phyloP scores from a whole-genome alignment of 1,140 invertebrate genomes.

The Helicoverpa armigera region DNA sequence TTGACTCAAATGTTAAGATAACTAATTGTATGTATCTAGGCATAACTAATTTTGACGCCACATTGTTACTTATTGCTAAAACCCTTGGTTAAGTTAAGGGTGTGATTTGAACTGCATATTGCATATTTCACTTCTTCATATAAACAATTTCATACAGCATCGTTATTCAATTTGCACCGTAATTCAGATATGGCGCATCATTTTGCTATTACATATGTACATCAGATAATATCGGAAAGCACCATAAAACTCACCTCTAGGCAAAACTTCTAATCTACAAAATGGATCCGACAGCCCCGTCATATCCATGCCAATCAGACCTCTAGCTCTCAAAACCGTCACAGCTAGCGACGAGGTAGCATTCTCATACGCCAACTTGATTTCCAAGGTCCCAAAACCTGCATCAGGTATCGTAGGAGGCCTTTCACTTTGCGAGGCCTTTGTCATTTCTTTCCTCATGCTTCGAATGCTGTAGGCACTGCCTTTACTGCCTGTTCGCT shows the following conservation, averaged over 20 bases:
- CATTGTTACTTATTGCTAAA: too few species aligned
- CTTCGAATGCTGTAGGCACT: slow-evolving; percentile 81
- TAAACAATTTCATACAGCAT: too few species aligned
- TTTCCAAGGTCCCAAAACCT: slow-evolving; percentile 90
- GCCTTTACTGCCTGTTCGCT: slow-evolving; percentile 81
- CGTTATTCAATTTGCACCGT: too few species aligned
- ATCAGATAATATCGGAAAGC: not conserved
- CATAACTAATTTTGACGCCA: too few species aligned
- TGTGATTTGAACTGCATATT: too few species aligned
- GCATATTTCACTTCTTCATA: too few species aligned
- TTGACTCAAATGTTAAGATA: too few species aligned
- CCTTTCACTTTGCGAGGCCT: slow-evolving; percentile 69
- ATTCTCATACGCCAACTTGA: slow-evolving; percentile 93
- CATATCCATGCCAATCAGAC: slow-evolving; percentile 95
- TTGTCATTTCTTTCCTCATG: slow-evolving; percentile 72
- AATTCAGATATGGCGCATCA: too few species aligned
- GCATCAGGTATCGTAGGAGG: slow-evolving; percentile 78
- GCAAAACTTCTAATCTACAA: slow-evolving; percentile 95
- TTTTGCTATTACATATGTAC: too few species aligned
- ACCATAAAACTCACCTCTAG: slow-evolving; percentile 86
- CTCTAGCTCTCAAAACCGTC: slow-evolving; percentile 91
- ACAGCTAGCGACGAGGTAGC: slow-evolving; percentile 92
- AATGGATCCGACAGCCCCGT: slow-evolving; percentile 97
- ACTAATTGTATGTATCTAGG: too few species aligned
- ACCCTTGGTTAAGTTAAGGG: too few species aligned